Evolutionary conservation across 2,888 invertebrate genomes (phyloP), one percentile per base, ranked within the genome.

Genomic region (Liodrosophila aerea): DNA sequence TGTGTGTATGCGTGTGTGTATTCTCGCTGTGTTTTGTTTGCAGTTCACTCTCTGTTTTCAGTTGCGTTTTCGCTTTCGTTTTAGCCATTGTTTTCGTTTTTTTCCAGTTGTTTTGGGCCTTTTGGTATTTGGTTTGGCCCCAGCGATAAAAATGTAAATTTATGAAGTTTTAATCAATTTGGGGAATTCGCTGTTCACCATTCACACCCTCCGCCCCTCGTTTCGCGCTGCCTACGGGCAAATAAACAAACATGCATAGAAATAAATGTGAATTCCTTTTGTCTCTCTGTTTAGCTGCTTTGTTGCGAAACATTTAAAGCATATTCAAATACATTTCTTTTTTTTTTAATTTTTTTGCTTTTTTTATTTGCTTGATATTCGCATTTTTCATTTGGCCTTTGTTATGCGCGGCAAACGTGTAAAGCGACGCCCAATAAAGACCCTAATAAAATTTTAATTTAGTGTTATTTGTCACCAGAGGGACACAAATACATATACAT

Each of bases 81-180:
- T 7, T 13, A 1, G 8, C 8, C 56, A 31, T 36, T 31, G 34
- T 13, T 57, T 22, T 29, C 16, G 47, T 50, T 30, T 45, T 53
- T 56, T 66, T 34, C 62, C 49, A 47, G 47, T 11, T 46, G n/a
- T 33, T 45, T 59, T 37, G 31, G 40, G 39, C 53, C 49, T 51
- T 67, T 60, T 68, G 65, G 64, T 76, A 58, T 78, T 80, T 70
- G 74, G 58, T 71, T 73, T 22, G 22, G 77, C 53, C 68, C 57
- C 68, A 62, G 67, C 81, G 81, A 82, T 82, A 82, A 83, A 82
- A 81, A 83, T 82, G 82, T 76, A 78, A 82, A 83, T 82, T 82
- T 82, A 82, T 82, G 83, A 82, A 82, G 81, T 82, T 82, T 82
- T 82, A 82, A 82, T 82, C 82, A 82, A 82, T 83, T 82, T 82